phyloP scores from a whole-genome alignment of 2,888 invertebrate species.

The Tetheella fluctuosa region DNA sequence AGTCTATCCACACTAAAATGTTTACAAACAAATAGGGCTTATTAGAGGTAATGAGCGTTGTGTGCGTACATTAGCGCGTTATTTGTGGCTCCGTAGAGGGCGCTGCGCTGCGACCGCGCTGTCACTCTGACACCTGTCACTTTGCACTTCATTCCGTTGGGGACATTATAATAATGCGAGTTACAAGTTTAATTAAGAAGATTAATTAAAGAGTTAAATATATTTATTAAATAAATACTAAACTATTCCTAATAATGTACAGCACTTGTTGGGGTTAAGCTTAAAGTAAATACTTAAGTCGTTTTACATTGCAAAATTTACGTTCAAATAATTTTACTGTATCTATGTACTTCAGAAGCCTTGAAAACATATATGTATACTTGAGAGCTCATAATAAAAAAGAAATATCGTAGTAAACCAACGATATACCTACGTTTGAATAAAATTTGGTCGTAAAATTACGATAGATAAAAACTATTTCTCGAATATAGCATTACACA shows the following conservation, averaged over 20 bases:
- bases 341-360: too few relatives aligned
- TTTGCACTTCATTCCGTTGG: not conserved
- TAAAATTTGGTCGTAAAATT: not conserved
- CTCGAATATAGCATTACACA: not conserved
- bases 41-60: slow-evolving; percentile 47
- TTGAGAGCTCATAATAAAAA: too few relatives aligned
- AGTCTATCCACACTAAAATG: slow-evolving; percentile 36
- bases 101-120: not conserved
- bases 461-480: not conserved
- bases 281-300: too few relatives aligned
- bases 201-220: not conserved
- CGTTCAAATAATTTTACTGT: too few relatives aligned
- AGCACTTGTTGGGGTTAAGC: too few relatives aligned
- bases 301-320: too few relatives aligned
- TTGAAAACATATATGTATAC: too few relatives aligned
- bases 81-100: slow-evolving; percentile 28
- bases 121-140: slow-evolving; percentile 9
- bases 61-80: slow-evolving; percentile 41
- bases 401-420: too few relatives aligned
- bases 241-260: too few relatives aligned
- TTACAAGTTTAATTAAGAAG: not conserved
- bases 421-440: too few relatives aligned
- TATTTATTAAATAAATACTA: not conserved
- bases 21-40: slow-evolving; percentile 46
- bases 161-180: not conserved